Evolutionary conservation across 2,888 invertebrate species (phyloP).

Genomic region (Suillia variegata): DNA sequence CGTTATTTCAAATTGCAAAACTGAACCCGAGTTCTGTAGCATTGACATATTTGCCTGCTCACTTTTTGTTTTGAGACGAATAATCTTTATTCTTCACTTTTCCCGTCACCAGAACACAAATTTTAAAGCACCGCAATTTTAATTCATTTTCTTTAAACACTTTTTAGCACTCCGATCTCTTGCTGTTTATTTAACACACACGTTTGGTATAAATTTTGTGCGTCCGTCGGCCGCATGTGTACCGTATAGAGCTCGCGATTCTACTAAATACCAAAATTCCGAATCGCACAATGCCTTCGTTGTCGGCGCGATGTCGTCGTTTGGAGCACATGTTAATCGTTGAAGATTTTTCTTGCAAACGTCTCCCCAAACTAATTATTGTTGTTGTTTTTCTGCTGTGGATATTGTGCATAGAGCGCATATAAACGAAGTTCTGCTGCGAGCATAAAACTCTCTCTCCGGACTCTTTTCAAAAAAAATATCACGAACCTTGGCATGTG

Average conservation of each 20-base stretch:
- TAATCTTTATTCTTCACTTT: no score
- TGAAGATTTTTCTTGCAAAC: not conserved
- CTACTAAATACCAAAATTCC: constrained; percentile 36
- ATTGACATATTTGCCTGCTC: no score
- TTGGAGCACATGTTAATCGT: constrained; percentile 5
- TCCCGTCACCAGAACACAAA: not conserved
- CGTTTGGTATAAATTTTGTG: no score
- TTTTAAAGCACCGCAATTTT: not conserved
- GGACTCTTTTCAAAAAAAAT: no score
- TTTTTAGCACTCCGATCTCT: not conserved
- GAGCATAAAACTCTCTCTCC: no score
- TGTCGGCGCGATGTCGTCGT: constrained; percentile 15
- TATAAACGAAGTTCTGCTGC: not conserved
- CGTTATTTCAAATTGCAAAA: no score
- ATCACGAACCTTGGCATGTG: no score
- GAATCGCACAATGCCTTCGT: constrained; percentile 34
- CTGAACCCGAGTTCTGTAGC: no score
- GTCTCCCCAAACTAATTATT: no score
- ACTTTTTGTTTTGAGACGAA: no score
- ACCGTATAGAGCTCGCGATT: constrained; percentile 53
- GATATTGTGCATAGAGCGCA: not conserved
- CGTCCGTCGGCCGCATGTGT: constrained; percentile 51
- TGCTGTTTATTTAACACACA: no score
- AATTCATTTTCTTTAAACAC: not conserved
- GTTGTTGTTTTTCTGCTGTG: constrained; percentile 2